phyloP scores from a whole-genome alignment of 1,140 invertebrate species.

The Lysiphlebus fabarum region DNA sequence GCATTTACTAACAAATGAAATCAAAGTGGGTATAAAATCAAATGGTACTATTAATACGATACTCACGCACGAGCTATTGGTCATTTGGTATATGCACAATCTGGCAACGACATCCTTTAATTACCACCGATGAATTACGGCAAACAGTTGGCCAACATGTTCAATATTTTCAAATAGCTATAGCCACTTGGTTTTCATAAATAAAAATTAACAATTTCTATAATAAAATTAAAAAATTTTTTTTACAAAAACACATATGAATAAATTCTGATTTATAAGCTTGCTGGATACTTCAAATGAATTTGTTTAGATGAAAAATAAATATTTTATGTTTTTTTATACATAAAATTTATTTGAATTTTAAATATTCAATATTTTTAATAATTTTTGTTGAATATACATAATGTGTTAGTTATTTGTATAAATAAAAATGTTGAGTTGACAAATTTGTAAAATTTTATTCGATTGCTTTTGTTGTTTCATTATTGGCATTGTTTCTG shows the following conservation, averaged over 20 bases:
- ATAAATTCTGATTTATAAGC: background rate
- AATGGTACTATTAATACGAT: slow-evolving; percentile 39
- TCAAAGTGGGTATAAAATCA: slow-evolving; percentile 25
- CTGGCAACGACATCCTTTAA: slow-evolving; percentile 42
- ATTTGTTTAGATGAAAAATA: background rate
- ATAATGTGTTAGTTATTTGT: too few species aligned
- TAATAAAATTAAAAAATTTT: too few species aligned
- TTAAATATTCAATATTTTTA: too few species aligned
- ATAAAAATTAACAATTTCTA: background rate
- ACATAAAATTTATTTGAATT: too few species aligned
- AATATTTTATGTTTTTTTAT: too few species aligned
- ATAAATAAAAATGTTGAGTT: too few species aligned
- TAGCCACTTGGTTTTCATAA: slow-evolving; percentile 19
- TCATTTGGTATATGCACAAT: slow-evolving; percentile 35
- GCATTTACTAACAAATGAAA: background rate
- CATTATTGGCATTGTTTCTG: background rate
- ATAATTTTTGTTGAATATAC: too few species aligned
- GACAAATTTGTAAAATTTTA: too few species aligned
- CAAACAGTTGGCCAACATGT: background rate
- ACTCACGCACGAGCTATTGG: slow-evolving; percentile 40
- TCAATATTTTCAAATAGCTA: slow-evolving; percentile 12
- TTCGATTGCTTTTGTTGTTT: background rate
- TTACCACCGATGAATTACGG: slow-evolving; percentile 41
- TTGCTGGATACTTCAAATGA: background rate
- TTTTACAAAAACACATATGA: background rate